Evolutionary conservation across 2,113 vertebrate genomes (phyloP), one percentile per base, ranked within the genome.

Genomic region (Saguinus imperator): DNA sequence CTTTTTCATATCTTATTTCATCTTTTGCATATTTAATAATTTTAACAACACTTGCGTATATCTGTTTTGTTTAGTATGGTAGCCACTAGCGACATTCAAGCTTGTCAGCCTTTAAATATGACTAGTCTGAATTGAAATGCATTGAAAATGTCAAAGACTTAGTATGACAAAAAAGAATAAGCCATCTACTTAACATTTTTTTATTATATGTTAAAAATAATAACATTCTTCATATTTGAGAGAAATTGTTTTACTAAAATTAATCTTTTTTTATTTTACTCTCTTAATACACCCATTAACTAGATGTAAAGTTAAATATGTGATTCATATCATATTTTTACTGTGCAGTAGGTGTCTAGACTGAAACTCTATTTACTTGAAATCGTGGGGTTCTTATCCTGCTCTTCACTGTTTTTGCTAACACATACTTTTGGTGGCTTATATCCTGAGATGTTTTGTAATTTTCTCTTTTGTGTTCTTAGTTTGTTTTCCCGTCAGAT

Each of bases 401-500:
- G 43, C 10, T 77, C 11, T 95, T 84, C 17, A 85, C 70, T 73
- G 16, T 73, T 55, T 96, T 45, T 90, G 6, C 80, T 64, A 50
- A 50, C 52, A 85, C 8, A 18, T 57, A 58, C 40, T 68, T 72
- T 64, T 13, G 35, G 8, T 73, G 58, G 86, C 45, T 92, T 88
- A 68, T 35, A 66, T 66, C 45, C 23, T 90, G n/a, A 66, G 37
- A 75, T 90, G 18, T 37, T 43, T 86, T 32, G 23, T 25, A 57
- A 64, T 73, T 88, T 20, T 88, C 14, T 50, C 29, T 80, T 94
- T 48, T 90, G 37, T 94, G 29, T 94, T 91, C 66, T 88, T 32
- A 92, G 21, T 29, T 55, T 85, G 43, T 89, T 89, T 89, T 84
- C 23, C 61, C 57, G 8, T 20, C 13, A 9, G 10, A 1, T 79